phyloP scores from a whole-genome alignment of 2,888 invertebrate species.

The Caenorhabditis sinica region DNA sequence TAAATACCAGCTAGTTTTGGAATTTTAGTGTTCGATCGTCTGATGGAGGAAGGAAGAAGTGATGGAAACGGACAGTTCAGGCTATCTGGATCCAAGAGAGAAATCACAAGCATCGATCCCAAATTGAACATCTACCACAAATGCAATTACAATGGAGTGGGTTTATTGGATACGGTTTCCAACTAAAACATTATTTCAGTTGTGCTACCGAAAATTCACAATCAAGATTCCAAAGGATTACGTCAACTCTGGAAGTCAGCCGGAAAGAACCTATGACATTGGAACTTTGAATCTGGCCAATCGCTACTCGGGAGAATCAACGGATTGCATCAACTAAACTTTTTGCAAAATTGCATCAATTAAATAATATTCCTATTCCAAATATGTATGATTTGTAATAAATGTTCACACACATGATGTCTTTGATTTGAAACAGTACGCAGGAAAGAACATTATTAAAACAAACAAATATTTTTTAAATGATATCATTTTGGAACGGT shows the following conservation, averaged over 20 bases:
- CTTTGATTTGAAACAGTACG: neutral
- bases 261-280: conserved; percentile 70
- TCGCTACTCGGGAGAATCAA: conserved; percentile 72
- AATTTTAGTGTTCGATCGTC: conserved; percentile 70
- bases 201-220: conserved; percentile 74
- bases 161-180: neutral
- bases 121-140: conserved; percentile 76
- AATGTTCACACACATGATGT: neutral
- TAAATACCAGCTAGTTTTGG: neutral
- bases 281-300: conserved; percentile 75
- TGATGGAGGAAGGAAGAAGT: conserved; percentile 63
- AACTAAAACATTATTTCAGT: conserved; percentile 24
- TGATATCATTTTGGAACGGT: too few relatives aligned
- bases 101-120: conserved; percentile 71
- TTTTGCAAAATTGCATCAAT: neutral
- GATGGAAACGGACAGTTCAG: conserved; percentile 71
- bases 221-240: conserved; percentile 74
- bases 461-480: too few relatives aligned
- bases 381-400: neutral
- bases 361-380: neutral
- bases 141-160: conserved; percentile 73
- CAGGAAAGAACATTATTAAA: too few relatives aligned
- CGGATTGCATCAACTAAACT: conserved; percentile 72
- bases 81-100: conserved; percentile 68
- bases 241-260: conserved; percentile 68